Percentiles rank a stretch among this genome's conserved stretches.
Evolutionary conservation across 2,888 invertebrate genomes (phyloP).

Genomic region (Diplazon laetatorius): DNA sequence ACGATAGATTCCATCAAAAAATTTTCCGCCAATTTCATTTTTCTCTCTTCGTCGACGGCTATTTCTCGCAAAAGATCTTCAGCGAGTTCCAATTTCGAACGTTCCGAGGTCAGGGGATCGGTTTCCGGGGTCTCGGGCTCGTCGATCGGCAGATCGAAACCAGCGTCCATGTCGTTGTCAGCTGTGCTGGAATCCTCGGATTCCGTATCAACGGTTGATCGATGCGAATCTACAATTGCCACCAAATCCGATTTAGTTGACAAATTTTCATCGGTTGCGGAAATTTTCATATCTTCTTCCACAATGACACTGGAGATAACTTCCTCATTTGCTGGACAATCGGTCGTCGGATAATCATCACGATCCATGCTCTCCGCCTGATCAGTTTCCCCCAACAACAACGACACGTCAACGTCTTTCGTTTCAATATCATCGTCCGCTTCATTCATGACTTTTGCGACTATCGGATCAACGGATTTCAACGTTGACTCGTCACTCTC

Average conservation of each 20-base stretch:
- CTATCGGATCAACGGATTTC: conserved; percentile 56
- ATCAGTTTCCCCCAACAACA: conserved; percentile 66
- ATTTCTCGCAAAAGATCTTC: conserved; percentile 56
- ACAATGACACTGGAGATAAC: conserved; percentile 16
- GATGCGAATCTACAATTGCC: neutral
- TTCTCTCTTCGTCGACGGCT: conserved; percentile 50
- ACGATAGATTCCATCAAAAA: conserved; percentile 46
- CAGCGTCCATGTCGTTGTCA: conserved; percentile 51
- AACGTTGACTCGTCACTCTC: conserved; percentile 54
- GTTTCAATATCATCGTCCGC: conserved; percentile 56
- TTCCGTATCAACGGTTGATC: conserved; percentile 5
- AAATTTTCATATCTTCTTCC: conserved; percentile 30
- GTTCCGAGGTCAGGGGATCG: conserved; percentile 32
- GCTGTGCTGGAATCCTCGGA: conserved; percentile 24
- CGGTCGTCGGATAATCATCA: conserved; percentile 30
- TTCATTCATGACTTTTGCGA: conserved; percentile 51
- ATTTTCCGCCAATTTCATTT: conserved; percentile 58
- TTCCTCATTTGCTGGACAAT: neutral
- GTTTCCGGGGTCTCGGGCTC: conserved; percentile 42
- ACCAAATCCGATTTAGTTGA: conserved; percentile 18
- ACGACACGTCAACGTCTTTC: conserved; percentile 67
- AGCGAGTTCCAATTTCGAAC: conserved; percentile 57
- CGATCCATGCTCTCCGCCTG: conserved; percentile 7
- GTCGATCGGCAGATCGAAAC: conserved; percentile 46
- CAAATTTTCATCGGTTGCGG: conserved; percentile 60